Percentiles rank a stretch among this genome's conserved stretches.
These are phyloP conservation scores for Calephelis nemesis DNA, from an alignment of 1,140 invertebrate species.

Conservation along the genomic window DNA sequence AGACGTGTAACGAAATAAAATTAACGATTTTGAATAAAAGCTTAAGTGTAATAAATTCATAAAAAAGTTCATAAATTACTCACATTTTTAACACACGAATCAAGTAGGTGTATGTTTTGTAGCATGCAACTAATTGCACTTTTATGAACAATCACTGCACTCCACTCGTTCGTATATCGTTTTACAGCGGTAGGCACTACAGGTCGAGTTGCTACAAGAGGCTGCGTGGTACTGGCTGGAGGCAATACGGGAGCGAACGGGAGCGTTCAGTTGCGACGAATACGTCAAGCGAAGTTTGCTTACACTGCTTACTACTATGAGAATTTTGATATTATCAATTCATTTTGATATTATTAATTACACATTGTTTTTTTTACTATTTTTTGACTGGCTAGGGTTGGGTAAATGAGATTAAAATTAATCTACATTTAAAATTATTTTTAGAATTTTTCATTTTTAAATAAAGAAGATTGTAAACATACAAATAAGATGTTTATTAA, in stretches of 20 bases:
- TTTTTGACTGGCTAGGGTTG: too few relatives aligned
- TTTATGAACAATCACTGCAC: constrained; percentile 54
- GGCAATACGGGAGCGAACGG: constrained; percentile 43
- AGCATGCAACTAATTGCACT: constrained; percentile 17
- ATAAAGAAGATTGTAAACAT: too few relatives aligned
- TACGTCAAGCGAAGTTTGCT: constrained; percentile 35
- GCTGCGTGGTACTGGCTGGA: constrained; percentile 59
- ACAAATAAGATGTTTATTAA: too few relatives aligned
- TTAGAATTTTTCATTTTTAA: too few relatives aligned
- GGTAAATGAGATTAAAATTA: too few relatives aligned
- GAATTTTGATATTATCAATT: too few relatives aligned
- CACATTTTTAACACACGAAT: constrained; percentile 49
- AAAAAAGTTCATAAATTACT: constrained; percentile 38
- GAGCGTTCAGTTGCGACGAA: constrained; percentile 42
- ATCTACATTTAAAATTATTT: too few relatives aligned
- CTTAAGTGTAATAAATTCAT: background rate
- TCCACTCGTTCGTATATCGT: constrained; percentile 42
- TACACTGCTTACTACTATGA: constrained; percentile 37
- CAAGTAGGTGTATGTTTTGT: constrained; percentile 1
- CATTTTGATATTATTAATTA: too few relatives aligned
- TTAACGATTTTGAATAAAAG: too few relatives aligned
- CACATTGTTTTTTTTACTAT: too few relatives aligned
- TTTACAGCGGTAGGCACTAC: constrained; percentile 22
- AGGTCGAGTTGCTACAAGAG: constrained; percentile 50
- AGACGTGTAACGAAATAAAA: too few relatives aligned